These are phyloP conservation scores for Montipora cactus DNA, from an alignment of 64 coral and sea anemone species.

Conservation along the genomic window DNA sequence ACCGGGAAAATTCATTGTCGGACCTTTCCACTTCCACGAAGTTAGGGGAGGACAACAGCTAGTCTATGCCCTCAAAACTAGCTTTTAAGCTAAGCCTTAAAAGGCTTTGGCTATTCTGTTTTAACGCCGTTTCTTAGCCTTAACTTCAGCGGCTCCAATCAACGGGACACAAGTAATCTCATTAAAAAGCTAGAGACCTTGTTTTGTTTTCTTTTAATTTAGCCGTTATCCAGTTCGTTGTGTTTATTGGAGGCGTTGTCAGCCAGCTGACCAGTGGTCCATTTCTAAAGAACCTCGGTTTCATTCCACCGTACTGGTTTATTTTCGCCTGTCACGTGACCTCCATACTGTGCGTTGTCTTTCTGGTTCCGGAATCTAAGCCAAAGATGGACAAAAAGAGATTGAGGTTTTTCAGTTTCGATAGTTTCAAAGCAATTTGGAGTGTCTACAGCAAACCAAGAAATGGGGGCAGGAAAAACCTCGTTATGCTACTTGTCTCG, in stretches of 20 bases:
- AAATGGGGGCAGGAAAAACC: slow-evolving; percentile 66
- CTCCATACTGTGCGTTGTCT: slow-evolving; percentile 71
- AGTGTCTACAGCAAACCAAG: slow-evolving; percentile 73
- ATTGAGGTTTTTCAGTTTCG: slow-evolving; percentile 72
- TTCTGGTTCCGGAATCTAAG: slow-evolving; percentile 87
- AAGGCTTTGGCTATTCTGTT: too few species aligned
- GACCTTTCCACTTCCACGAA: too few species aligned
- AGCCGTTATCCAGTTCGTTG: slow-evolving; percentile 85
- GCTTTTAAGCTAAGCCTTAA: too few species aligned
- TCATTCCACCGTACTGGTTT: slow-evolving; percentile 93
- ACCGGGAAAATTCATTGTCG: too few species aligned
- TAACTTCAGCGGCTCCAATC: too few species aligned
- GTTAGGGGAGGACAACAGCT: too few species aligned
- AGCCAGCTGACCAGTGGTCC: slow-evolving; percentile 89
- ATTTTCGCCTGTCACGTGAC: slow-evolving; percentile 78
- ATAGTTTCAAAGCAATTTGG: slow-evolving; percentile 86
- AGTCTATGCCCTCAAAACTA: too few species aligned
- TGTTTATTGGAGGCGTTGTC: slow-evolving; percentile 90
- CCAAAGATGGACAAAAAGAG: slow-evolving; percentile 2
- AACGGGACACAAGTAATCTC: too few species aligned
- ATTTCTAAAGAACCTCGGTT: slow-evolving; percentile 83
- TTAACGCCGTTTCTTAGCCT: too few species aligned
- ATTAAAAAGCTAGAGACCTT: background rate
- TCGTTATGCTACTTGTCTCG: slow-evolving; percentile 65
- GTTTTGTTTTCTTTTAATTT: background rate